Evolutionary conservation across 2,888 invertebrate genomes (phyloP).

Genomic region (Automeris io): DNA sequence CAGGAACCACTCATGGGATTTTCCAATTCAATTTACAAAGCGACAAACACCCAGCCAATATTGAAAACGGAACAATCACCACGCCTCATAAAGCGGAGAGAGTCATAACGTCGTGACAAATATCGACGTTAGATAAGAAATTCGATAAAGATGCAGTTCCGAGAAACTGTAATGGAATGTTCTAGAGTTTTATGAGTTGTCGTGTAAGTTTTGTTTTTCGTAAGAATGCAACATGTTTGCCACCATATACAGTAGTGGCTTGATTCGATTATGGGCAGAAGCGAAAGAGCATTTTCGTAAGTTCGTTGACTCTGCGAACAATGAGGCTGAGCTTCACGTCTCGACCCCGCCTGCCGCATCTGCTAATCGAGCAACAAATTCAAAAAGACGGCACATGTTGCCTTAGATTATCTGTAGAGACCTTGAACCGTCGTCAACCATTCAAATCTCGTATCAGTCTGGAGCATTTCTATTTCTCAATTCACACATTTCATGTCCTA

Average conservation of each 20-base stretch:
- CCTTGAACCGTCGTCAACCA: slow-evolving; percentile 6
- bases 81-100: slow-evolving; percentile 8
- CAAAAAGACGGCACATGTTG: slow-evolving; percentile 50
- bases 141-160: slow-evolving; percentile 18
- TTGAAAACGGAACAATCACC: neutral
- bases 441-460: slow-evolving; percentile 11
- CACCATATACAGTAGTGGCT: slow-evolving; percentile 62
- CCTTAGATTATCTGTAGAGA: slow-evolving; percentile 20
- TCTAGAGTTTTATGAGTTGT: slow-evolving; percentile 26
- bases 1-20: slow-evolving; percentile 68
- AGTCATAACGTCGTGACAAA: slow-evolving; percentile 13
- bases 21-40: slow-evolving; percentile 69
- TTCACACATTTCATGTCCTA: too few relatives aligned
- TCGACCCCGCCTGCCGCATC: slow-evolving; percentile 52
- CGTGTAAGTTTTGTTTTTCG: slow-evolving; percentile 38
- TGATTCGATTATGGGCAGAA: slow-evolving; percentile 73
- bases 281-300: slow-evolving; percentile 67
- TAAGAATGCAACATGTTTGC: slow-evolving; percentile 51
- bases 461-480: neutral
- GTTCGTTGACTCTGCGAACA: slow-evolving; percentile 71
- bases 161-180: slow-evolving; percentile 26
- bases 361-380: slow-evolving; percentile 56
- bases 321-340: slow-evolving; percentile 46
- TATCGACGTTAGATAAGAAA: slow-evolving; percentile 18
- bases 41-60: slow-evolving; percentile 32